Evolutionary conservation across 2,888 invertebrate species (phyloP).

Genomic region (Rhaphigaster nebulosa): DNA sequence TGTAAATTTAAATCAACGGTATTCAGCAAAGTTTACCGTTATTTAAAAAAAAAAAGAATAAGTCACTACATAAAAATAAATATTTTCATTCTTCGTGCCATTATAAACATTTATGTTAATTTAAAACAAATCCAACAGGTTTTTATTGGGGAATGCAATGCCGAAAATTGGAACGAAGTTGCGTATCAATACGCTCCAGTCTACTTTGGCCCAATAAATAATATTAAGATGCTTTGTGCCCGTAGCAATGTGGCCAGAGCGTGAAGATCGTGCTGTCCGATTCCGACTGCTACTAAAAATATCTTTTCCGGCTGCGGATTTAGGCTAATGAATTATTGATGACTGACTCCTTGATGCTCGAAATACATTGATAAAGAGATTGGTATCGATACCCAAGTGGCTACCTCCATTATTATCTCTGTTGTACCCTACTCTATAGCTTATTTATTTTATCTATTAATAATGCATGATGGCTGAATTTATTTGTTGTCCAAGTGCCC

Average conservation of each 20-base stretch:
- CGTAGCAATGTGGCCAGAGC: background rate
- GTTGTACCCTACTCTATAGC: background rate
- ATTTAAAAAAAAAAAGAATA: no score
- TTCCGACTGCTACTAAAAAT: conserved; percentile 15
- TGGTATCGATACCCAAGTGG: conserved; percentile 4
- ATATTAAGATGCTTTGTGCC: background rate
- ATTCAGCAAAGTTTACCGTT: no score
- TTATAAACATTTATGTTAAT: background rate
- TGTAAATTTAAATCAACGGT: no score
- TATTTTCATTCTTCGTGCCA: background rate
- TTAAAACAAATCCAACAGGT: background rate
- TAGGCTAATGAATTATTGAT: conserved; percentile 28
- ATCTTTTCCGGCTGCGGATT: conserved; percentile 6
- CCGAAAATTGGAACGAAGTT: background rate
- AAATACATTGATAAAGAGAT: conserved; percentile 21
- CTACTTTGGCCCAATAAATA: background rate
- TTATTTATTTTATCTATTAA: conserved; percentile 44
- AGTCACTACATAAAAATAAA: background rate
- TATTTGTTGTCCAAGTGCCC: background rate
- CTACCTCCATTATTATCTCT: conserved; percentile 4
- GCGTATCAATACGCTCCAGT: background rate
- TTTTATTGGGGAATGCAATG: background rate
- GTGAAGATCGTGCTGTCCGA: conserved; percentile 24
- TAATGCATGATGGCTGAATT: conserved; percentile 36
- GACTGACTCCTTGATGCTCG: background rate